These are phyloP conservation scores for Eupristina koningsbergeri DNA, from an alignment of 1,140 invertebrate species.

Conservation along the genomic window DNA sequence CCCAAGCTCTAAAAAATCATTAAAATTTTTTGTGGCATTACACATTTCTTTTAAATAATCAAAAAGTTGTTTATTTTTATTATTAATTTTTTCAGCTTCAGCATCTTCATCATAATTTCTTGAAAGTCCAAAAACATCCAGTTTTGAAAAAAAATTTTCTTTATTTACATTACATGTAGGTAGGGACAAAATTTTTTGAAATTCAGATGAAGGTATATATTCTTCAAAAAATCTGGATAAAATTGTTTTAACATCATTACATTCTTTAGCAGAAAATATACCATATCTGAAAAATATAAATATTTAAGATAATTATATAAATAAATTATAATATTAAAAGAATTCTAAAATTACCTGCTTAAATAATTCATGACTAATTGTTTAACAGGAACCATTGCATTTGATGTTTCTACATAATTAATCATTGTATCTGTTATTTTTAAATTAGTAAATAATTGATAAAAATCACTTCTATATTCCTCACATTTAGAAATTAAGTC, in stretches of 20 bases:
- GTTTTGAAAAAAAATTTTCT: constrained; percentile 73
- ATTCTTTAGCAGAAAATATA: constrained; percentile 68
- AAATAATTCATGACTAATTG: constrained; percentile 72
- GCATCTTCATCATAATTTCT: constrained; percentile 61
- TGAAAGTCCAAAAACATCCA: constrained; percentile 74
- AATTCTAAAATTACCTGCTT: constrained; percentile 53
- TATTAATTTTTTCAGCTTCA: constrained; percentile 50
- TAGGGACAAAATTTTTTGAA: constrained; percentile 74
- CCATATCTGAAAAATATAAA: constrained; percentile 60
- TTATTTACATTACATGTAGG: constrained; percentile 73
- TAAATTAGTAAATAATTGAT: constrained; percentile 70
- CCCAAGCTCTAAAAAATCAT: constrained; percentile 62
- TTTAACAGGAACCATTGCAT: constrained; percentile 73
- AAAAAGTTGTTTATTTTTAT: constrained; percentile 62
- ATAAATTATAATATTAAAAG: not conserved
- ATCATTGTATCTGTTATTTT: constrained; percentile 77
- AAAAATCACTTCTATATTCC: constrained; percentile 17
- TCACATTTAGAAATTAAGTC: not conserved
- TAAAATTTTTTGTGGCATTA: constrained; percentile 52
- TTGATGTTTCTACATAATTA: constrained; percentile 68
- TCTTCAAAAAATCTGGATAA: constrained; percentile 71
- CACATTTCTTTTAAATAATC: constrained; percentile 61
- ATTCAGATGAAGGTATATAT: constrained; percentile 65
- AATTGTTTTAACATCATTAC: constrained; percentile 71
- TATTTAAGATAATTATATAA: not conserved